Conservation (phyloP, 2,113 vertebrate species). For the Alectura lathami region DNA sequence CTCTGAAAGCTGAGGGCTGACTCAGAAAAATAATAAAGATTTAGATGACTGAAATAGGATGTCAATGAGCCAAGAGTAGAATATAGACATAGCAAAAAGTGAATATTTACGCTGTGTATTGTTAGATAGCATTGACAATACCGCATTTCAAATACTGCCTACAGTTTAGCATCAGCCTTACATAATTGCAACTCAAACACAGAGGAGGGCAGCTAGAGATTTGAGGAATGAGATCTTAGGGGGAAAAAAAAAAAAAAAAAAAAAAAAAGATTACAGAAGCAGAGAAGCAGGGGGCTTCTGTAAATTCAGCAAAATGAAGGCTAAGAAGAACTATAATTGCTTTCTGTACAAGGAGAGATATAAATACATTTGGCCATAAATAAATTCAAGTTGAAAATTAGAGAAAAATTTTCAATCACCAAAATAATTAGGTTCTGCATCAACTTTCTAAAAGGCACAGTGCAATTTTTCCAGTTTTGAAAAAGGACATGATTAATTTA, state of each 20-base stretch:
- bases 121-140: not conserved
- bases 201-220: not conserved
- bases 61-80: not conserved
- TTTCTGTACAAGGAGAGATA: not conserved
- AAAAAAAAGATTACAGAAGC: no score
- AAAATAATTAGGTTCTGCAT: not conserved
- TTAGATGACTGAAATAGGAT: not conserved
- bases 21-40: not conserved
- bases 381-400: not conserved
- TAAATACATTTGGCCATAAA: not conserved
- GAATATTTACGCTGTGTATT: not conserved
- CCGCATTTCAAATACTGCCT: not conserved
- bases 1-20: not conserved
- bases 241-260: not conserved
- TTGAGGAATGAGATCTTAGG: not conserved
- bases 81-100: not conserved
- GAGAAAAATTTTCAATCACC: not conserved
- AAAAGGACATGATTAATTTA: not conserved
- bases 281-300: not conserved
- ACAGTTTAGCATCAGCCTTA: not conserved
- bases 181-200: not conserved
- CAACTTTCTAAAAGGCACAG: not conserved
- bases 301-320: not conserved
- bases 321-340: not conserved
- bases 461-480: not conserved